Base-by-base conservation (phyloP, 2,888 invertebrate genomes). In the Podabrus alpinus region DNA sequence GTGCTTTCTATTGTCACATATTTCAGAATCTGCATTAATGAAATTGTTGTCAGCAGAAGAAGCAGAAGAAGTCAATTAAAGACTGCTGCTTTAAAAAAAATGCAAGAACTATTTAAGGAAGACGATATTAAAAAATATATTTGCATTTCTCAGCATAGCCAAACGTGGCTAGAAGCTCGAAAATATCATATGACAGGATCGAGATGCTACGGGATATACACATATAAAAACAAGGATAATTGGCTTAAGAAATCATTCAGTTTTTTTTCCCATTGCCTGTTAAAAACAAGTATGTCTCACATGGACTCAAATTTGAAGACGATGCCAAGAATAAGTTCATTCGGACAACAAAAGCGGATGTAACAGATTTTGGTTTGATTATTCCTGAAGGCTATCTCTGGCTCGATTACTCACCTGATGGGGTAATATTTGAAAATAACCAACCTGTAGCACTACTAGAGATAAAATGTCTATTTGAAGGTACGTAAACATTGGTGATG, bases 391-490 rank as follows among this genome's bases (percentile, higher is more conserved):
- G 9, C 17, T 17, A 62, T 62, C 62, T 62, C 2, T 70, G 70
- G 70, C 15, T 71, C 1, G 70, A 66, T 21, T 71, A 64, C 15
- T 71, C 66, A 4, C 64, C 70, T 17, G 66, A 71, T 71, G 70
- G 64, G 5, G 59, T 71, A 4, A 17, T 71, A 24, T 64, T 71
- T 19, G 25, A 71, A 45, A 24, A 71, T 13, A 11, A 45, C 10
- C 11, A 15, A 21, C 71, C 66, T 19, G 13, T n/a, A 45, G 17
- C 15, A 66, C 21, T 71, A 10, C 10, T 71, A 0, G 66, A 71
- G 15, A 62, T 71, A 17, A 71, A 66, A 64, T 70, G 70, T 17
- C 64, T 61, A 24, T 70, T 17, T 70, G 19, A 21, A 64, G 70
- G 70, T 64, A 69, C 7, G 24, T 29, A 15, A 29, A 3, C 10